phyloP scores from a whole-genome alignment of 2,113 vertebrate genomes.

The Pandion haliaetus region DNA sequence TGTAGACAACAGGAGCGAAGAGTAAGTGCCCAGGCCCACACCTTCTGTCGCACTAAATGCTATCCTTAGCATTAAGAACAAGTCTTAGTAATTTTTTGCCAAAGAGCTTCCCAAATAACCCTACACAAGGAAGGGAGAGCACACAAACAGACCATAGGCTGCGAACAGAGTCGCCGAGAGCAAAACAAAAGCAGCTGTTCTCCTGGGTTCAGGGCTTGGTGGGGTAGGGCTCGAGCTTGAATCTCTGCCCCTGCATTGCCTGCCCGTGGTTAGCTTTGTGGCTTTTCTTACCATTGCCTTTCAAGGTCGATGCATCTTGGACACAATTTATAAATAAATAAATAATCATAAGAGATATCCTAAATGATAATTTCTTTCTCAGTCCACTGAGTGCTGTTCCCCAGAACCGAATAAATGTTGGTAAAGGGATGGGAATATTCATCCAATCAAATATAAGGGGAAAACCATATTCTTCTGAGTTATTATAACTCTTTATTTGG shows the following conservation, averaged over 20 bases:
- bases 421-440: neutral
- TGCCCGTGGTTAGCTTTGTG: neutral
- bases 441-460: neutral
- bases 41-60: neutral
- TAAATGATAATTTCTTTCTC: neutral
- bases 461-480: neutral
- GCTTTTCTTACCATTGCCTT: neutral
- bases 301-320: neutral
- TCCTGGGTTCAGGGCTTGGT: neutral
- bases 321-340: neutral
- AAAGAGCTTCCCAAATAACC: neutral
- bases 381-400: neutral
- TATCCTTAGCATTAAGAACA: neutral
- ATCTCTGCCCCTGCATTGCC: neutral
- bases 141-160: fast-evolving
- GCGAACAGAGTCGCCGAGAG: neutral
- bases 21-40: neutral
- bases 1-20: conserved; percentile 15
- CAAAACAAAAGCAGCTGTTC: neutral
- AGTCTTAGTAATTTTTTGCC: neutral
- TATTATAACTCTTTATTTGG: neutral
- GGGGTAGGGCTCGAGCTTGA: neutral
- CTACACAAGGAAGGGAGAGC: neutral
- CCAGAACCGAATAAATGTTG: neutral
- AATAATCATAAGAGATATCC: neutral